A percentile compares a stretch with the other conserved stretches of the same genome.
Evolutionary conservation across 2,113 vertebrate genomes (phyloP).

Genomic region (Myotis davidii): DNA sequence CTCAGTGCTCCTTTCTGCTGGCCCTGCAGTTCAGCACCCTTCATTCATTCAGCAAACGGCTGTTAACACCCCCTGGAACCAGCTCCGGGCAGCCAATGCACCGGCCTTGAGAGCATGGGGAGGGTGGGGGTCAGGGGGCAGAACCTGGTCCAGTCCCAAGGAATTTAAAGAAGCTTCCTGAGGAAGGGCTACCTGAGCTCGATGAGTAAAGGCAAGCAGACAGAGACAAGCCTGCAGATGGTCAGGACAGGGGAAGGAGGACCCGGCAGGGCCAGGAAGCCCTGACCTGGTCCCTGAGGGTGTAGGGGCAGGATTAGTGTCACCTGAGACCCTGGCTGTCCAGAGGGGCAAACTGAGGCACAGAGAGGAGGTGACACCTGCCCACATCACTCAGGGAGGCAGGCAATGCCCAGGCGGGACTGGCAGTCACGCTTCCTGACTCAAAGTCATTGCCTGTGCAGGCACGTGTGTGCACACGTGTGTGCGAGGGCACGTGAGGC

Average conservation of each 20-base stretch:
- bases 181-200: background rate
- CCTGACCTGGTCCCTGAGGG: background rate
- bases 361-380: background rate
- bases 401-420: background rate
- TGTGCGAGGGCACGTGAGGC: accelerated
- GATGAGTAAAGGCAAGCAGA: accelerated
- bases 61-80: accelerated
- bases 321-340: background rate
- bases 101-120: accelerated
- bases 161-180: background rate
- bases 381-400: background rate
- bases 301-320: accelerated
- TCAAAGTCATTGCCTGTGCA: accelerated
- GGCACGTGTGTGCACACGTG: too few relatives aligned
- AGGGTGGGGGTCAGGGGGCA: accelerated
- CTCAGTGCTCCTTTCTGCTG: accelerated
- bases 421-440: background rate
- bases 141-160: background rate
- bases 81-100: accelerated
- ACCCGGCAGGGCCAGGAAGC: background rate
- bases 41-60: accelerated
- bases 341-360: accelerated
- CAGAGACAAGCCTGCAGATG: accelerated
- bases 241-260: background rate
- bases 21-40: background rate